Base-by-base conservation (phyloP, 2,797 vertebrate genomes). In the Danio albolineatus region DNA sequence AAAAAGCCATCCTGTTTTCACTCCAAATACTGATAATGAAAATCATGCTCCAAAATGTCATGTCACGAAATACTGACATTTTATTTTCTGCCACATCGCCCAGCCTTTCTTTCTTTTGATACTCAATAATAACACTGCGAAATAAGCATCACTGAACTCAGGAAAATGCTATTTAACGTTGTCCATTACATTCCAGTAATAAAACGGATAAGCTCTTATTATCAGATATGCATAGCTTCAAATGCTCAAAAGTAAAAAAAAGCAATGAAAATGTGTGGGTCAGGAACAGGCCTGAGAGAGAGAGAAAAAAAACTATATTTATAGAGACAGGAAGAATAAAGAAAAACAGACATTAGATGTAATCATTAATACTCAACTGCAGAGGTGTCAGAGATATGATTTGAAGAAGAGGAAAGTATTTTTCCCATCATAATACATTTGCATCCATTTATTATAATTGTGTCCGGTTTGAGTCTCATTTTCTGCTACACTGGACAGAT, bases 361-460 rank as follows among this genome's bases (percentile, higher is more conserved):
- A 49, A 69, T 59, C 28, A 60, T 67, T 59, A 49, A 44, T 77
- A 69, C 48, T 61, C 28, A n/a, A 60, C 28, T 61, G 56, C 56
- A 13, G n/a, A 6, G 46, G 4, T 43, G 36, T 21, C 36, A 51
- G 48, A 78, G 28, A 59, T 51, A 53, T 69, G 49, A 78, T 70
- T 43, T 41, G n/a, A 53, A 49, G 44, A 19, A 38, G 28, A 60
- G 17, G 14, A 78, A n/a, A 36, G 5, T 10, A 6, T 4, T 49
- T 60, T 14, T 13, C 1, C 6, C 46, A 17, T 21, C 4, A 39
- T 10, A 49, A 69, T 19, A 39, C 16, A 78, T 78, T 78, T 62
- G 66, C 9, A 61, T 78, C 9, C n/a, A 61, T 67, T 78, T 77
- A 57, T 59, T 70, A 79, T 71, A 79, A 61, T 62, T 71, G 77